Evolutionary conservation across 2,113 vertebrate species (phyloP), one percentile per base, ranked within the genome.

Genomic region (Callipepla californica): DNA sequence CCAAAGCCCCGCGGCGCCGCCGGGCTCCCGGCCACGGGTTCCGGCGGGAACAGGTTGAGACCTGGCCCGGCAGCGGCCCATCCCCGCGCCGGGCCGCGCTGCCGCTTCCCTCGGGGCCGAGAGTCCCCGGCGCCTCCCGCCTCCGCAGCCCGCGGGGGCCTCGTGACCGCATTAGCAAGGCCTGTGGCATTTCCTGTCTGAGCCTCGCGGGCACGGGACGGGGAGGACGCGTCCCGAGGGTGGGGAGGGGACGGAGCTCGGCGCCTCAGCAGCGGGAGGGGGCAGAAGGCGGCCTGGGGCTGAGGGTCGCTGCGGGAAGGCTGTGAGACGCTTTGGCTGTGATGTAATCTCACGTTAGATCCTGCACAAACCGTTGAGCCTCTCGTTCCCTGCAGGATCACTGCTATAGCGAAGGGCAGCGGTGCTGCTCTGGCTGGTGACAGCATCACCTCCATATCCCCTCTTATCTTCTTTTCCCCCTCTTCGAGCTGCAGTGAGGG

Each of bases 121-220:
- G 66, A 77, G 69, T 1, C 9, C 44, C 8, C 14, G 30, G 36
- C 17, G 59, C 72, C 62, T 13, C 8, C 36, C 16, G 22, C 87
- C 70, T 34, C 40, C 45, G 4, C n/a, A 42, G 65, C 65, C 77
- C 17, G 50, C 17, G 4, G 50, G 45, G 51, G 70, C 82, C 62
- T 23, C 62, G 36, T 51, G 51, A 22, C 79, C 61, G 32, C 34
- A 76, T 94, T 55, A 91, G 94, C 90, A 78, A 96, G 48, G 70
- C 62, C 3, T 68, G 59, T 85, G 82, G 87, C 47, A 86, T 93
- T 94, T 95, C 92, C 86, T 80, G 79, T 45, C 69, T 42, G 73
- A 22, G 72, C 72, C 38, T n/a, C 7, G 12, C 15, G 66, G 2
- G 3, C 50, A 2, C 28, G 30, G 87, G 36, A 32, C 9, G 26